These are phyloP conservation scores for Tachysurus fulvidraco DNA, from an alignment of 2,113 vertebrate genomes.

Conservation along the genomic window DNA sequence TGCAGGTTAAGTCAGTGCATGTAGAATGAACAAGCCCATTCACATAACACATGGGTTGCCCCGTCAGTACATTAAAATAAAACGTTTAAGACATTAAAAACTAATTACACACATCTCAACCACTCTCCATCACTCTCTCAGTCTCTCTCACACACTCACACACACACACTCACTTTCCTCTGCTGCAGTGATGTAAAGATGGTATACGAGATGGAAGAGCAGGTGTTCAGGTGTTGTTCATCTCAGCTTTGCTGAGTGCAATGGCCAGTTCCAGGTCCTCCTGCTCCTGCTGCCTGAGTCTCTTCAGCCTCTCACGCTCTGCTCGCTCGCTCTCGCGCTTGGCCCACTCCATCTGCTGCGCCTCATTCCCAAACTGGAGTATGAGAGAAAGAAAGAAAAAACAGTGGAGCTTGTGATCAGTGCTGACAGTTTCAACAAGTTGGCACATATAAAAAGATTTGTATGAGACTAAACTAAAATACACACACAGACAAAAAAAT, in stretches of 20 bases:
- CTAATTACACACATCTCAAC: background rate
- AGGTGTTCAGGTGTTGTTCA: slow-evolving; percentile 83
- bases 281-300: slow-evolving; percentile 91
- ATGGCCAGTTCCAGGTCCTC: slow-evolving; percentile 97
- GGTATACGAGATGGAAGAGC: background rate
- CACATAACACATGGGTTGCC: slow-evolving; percentile 45
- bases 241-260: slow-evolving; percentile 97
- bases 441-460: background rate
- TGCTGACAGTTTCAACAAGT: background rate
- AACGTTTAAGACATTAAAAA: slow-evolving; percentile 22
- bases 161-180: slow-evolving; percentile 37
- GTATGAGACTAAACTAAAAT: too few relatives aligned
- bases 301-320: slow-evolving; percentile 89
- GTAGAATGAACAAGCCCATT: slow-evolving; percentile 55
- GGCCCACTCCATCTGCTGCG: slow-evolving; percentile 97
- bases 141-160: background rate
- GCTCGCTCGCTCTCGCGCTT: slow-evolving; percentile 95
- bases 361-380: slow-evolving; percentile 93
- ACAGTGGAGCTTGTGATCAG: background rate
- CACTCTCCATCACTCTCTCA: background rate
- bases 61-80: slow-evolving; percentile 27
- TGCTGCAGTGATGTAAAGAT: slow-evolving; percentile 18
- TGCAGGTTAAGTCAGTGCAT: slow-evolving; percentile 63
- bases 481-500: background rate
- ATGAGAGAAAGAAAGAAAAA: slow-evolving; percentile 26